phyloP scores from a whole-genome alignment of 1,140 invertebrate genomes.

The Drosophila virilis region DNA sequence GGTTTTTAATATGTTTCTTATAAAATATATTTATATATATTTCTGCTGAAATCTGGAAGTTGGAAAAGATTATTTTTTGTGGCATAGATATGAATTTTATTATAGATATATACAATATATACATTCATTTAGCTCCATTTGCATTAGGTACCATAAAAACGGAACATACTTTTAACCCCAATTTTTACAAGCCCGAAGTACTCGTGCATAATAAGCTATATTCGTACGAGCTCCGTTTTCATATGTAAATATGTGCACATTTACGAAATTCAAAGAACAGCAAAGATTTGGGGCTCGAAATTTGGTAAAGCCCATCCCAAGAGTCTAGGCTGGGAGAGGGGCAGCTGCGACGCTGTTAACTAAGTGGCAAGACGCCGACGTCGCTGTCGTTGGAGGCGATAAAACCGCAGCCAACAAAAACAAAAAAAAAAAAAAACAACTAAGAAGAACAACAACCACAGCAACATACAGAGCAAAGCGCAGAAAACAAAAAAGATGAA shows the following conservation, averaged over 20 bases:
- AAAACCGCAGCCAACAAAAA: constrained; percentile 55
- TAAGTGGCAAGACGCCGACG: constrained; percentile 43
- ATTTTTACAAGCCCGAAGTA: background rate
- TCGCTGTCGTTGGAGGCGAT: constrained; percentile 36
- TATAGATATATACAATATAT: background rate
- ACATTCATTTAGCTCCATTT: too few species aligned
- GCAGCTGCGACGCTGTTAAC: constrained; percentile 32
- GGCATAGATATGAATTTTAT: too few species aligned
- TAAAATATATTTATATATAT: too few species aligned
- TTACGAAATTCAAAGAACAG: constrained; percentile 49
- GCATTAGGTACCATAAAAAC: background rate
- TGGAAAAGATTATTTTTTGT: too few species aligned
- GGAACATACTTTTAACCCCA: background rate
- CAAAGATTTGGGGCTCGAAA: constrained; percentile 67
- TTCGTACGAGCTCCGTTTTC: constrained; percentile 1
- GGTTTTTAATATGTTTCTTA: too few species aligned
- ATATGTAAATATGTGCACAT: constrained; percentile 14
- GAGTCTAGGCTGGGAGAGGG: background rate
- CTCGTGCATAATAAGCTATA: constrained; percentile 9
- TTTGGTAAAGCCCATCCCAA: constrained; percentile 51
- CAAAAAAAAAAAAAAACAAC: constrained; percentile 30
- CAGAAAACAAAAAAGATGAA: constrained; percentile 72
- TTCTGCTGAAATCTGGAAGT: too few species aligned
- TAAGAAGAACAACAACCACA: constrained; percentile 28
- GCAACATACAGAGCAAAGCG: constrained; percentile 29